These are phyloP conservation scores for Macropodus opercularis DNA, from an alignment of 2,797 vertebrate genomes.

Conservation along the genomic window DNA sequence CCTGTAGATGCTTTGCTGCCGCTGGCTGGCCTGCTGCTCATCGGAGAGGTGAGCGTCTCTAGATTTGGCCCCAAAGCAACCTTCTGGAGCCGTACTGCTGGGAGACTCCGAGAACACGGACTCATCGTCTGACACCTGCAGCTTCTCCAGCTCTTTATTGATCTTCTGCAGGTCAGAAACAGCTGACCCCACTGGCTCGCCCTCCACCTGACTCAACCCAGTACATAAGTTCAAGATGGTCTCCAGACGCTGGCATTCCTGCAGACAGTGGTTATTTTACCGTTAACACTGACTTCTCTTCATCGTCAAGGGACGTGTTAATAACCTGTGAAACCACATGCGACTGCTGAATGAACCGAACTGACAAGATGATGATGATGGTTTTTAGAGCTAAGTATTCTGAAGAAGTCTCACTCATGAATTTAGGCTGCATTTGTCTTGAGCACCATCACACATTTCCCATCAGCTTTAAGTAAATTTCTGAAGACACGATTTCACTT, in stretches of 20 bases:
- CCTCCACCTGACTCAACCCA: conserved; percentile 83
- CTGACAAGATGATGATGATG: too few species aligned
- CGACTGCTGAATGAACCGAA: too few species aligned
- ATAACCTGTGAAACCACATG: not conserved
- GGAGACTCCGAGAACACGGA: conserved; percentile 88
- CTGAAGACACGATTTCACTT: too few species aligned
- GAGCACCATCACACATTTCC: too few species aligned
- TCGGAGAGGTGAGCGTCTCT: conserved; percentile 68
- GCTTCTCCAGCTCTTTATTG: conserved; percentile 93
- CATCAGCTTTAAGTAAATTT: too few species aligned
- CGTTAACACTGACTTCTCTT: conserved; percentile 1
- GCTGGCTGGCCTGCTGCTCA: conserved; percentile 64
- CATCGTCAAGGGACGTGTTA: not conserved
- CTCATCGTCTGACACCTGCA: conserved; percentile 92
- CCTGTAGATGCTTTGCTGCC: conserved; percentile 67
- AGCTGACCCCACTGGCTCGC: conserved; percentile 72
- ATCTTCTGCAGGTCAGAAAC: conserved; percentile 94
- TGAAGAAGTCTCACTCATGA: too few species aligned
- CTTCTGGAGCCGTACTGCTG: conserved; percentile 70
- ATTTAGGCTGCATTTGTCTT: too few species aligned
- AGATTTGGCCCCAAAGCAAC: conserved; percentile 71
- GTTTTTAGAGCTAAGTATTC: too few species aligned
- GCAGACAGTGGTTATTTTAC: conserved; percentile 2
- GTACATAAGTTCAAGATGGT: conserved; percentile 93
- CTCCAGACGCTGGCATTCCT: conserved; percentile 95